Conservation (phyloP, 2,888 invertebrate genomes). For the Psylliodes chrysocephalus region DNA sequence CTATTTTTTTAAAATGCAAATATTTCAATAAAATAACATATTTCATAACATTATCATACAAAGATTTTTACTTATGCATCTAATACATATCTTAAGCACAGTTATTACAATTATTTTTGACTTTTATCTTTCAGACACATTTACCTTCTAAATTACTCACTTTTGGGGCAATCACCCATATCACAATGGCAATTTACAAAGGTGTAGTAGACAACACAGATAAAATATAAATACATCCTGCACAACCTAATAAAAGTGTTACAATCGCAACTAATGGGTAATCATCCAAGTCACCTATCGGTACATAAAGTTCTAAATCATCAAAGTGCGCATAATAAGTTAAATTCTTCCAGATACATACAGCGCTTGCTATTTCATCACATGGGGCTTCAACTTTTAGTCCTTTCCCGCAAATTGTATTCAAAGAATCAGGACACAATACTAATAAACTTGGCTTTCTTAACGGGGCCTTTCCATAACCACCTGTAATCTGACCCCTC, state of each 20-base stretch:
- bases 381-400: constrained; percentile 61
- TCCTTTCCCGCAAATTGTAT: constrained; percentile 54
- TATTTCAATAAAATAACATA: too few relatives aligned
- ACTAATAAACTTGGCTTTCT: constrained; percentile 59
- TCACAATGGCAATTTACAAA: constrained; percentile 42
- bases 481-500: constrained; percentile 63
- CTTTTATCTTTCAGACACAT: too few relatives aligned
- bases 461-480: constrained; percentile 61
- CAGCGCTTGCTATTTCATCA: constrained; percentile 47
- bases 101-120: too few relatives aligned
- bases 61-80: too few relatives aligned
- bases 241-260: constrained; percentile 63
- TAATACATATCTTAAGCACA: too few relatives aligned
- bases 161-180: too few relatives aligned
- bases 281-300: constrained; percentile 64
- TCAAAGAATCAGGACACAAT: constrained; percentile 52
- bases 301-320: constrained; percentile 61
- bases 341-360: constrained; percentile 62
- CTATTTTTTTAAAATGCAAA: too few relatives aligned
- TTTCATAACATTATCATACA: too few relatives aligned
- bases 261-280: constrained; percentile 62
- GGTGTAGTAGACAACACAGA: constrained; percentile 58
- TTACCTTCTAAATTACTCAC: too few relatives aligned
- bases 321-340: constrained; percentile 63
- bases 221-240: constrained; percentile 64